These are phyloP conservation scores for Cyclophora albipunctata DNA, from an alignment of 2,888 invertebrate species.

Conservation along the genomic window DNA sequence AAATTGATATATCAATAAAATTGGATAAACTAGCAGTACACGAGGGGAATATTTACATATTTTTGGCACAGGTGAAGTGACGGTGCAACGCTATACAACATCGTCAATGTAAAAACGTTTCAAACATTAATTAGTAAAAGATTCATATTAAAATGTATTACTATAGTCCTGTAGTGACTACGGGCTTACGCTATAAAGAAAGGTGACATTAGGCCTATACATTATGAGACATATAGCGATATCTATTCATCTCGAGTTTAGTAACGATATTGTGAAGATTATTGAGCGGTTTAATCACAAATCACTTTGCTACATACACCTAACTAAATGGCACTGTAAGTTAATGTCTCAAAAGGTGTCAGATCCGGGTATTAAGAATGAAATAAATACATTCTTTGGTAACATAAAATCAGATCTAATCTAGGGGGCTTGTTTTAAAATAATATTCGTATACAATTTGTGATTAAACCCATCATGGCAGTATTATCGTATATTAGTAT, in stretches of 20 bases:
- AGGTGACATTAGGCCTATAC: slow-evolving; percentile 63
- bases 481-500: too few relatives aligned
- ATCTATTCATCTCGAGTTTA: too few relatives aligned
- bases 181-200: slow-evolving; percentile 59
- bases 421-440: not conserved
- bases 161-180: slow-evolving; percentile 62
- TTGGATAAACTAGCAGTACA: not conserved
- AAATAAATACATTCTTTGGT: too few relatives aligned
- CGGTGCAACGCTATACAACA: slow-evolving; percentile 46
- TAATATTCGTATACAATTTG: not conserved
- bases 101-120: slow-evolving; percentile 41
- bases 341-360: not conserved
- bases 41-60: slow-evolving; percentile 48
- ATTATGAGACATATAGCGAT: slow-evolving; percentile 23
- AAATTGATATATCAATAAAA: slow-evolving; percentile 10
- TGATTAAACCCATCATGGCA: slow-evolving; percentile 7
- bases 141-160: slow-evolving; percentile 43
- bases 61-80: slow-evolving; percentile 60
- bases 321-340: slow-evolving; percentile 4
- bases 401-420: too few relatives aligned
- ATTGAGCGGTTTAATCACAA: slow-evolving; percentile 4
- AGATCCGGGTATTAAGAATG: too few relatives aligned
- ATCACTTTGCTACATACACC: too few relatives aligned
- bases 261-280: too few relatives aligned
- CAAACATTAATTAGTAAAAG: slow-evolving; percentile 46